Conservation (phyloP, 1,140 invertebrate genomes). For the Zaprionus inermis region DNA sequence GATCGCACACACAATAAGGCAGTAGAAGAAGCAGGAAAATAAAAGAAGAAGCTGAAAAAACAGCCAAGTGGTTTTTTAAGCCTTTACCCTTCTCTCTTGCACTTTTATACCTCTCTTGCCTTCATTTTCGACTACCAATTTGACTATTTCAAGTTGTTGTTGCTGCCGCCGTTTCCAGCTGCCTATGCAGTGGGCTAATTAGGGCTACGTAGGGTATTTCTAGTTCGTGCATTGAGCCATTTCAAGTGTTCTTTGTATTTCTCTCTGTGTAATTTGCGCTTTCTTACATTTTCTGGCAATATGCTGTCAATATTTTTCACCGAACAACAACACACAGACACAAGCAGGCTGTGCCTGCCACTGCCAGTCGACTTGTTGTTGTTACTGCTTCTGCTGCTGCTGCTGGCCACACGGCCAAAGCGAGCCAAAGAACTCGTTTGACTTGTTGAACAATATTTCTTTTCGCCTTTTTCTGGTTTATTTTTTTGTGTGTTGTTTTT, state of each 20-base stretch:
- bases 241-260: slow-evolving; percentile 18
- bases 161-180: slow-evolving; percentile 21
- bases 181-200: slow-evolving; percentile 13
- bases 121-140: slow-evolving; percentile 71
- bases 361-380: slow-evolving; percentile 59
- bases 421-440: slow-evolving; percentile 83
- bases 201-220: slow-evolving; percentile 9
- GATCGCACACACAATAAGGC: slow-evolving; percentile 17
- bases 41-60: slow-evolving; percentile 24
- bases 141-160: slow-evolving; percentile 73
- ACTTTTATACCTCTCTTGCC: not conserved
- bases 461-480: slow-evolving; percentile 63
- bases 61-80: slow-evolving; percentile 25
- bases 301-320: slow-evolving; percentile 81
- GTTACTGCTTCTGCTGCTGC: slow-evolving; percentile 38
- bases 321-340: slow-evolving; percentile 52
- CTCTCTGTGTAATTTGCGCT: slow-evolving; percentile 36
- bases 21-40: slow-evolving; percentile 37
- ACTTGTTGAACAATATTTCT: slow-evolving; percentile 83
- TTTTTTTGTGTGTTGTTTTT: slow-evolving; percentile 47
- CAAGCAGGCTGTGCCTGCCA: slow-evolving; percentile 48
- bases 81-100: slow-evolving; percentile 26
- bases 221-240: not conserved
- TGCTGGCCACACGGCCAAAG: slow-evolving; percentile 77
- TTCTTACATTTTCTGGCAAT: slow-evolving; percentile 60